phyloP scores from a whole-genome alignment of 2,797 vertebrate species.

The Melopsittacus undulatus region DNA sequence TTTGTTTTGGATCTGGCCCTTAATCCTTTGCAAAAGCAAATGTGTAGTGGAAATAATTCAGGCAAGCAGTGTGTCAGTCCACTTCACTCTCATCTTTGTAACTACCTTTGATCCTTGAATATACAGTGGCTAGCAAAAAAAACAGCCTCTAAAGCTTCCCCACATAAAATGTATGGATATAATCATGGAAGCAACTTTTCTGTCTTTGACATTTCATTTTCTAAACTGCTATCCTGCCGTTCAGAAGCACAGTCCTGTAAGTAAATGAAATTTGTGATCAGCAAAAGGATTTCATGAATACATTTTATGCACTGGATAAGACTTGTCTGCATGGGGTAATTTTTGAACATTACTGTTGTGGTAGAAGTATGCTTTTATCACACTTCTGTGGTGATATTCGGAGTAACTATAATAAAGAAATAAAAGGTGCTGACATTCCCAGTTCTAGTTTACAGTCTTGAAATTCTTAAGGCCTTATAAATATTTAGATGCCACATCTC shows the following conservation, averaged over 20 bases:
- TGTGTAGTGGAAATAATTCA: constrained; percentile 4
- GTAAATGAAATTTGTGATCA: background rate
- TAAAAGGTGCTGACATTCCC: background rate
- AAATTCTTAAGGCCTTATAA: background rate
- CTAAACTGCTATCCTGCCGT: background rate
- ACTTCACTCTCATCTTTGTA: background rate
- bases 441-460: background rate
- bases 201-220: background rate
- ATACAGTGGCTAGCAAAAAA: background rate
- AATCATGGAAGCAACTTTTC: background rate
- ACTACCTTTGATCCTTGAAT: constrained; percentile 9
- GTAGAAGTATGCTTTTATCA: background rate
- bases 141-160: background rate
- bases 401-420: background rate
- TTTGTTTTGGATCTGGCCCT: background rate
- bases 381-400: background rate
- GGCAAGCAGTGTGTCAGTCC: background rate
- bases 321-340: background rate
- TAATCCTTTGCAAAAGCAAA: constrained; percentile 6
- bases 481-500: background rate
- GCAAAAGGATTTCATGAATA: background rate
- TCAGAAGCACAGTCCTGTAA: background rate
- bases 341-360: background rate
- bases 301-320: background rate
- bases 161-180: background rate